phyloP scores from a whole-genome alignment of 2,888 invertebrate genomes.

The Allygus modestus region DNA sequence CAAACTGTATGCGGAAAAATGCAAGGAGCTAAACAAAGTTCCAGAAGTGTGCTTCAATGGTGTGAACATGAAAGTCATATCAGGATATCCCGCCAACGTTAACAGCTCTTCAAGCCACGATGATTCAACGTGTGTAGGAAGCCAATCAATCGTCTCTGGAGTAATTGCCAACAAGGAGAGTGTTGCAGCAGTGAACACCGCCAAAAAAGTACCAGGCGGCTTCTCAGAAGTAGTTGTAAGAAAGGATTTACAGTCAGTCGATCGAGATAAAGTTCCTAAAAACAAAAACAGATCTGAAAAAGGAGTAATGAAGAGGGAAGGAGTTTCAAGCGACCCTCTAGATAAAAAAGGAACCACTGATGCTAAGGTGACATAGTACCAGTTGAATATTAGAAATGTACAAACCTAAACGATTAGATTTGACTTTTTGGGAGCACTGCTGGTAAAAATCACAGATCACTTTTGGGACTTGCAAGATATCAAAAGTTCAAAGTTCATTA shows the following conservation, averaged over 20 bases:
- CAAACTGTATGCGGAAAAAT: constrained; percentile 28
- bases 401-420: no score
- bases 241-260: background rate
- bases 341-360: no score
- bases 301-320: no score
- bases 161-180: background rate
- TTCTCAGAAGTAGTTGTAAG: constrained; percentile 9
- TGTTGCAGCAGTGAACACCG: background rate
- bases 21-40: constrained; percentile 35
- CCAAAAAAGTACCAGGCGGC: background rate
- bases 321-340: no score
- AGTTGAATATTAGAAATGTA: no score
- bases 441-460: no score
- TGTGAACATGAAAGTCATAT: constrained; percentile 12
- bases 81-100: constrained; percentile 11
- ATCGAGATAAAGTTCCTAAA: no score
- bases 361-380: no score
- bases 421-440: no score
- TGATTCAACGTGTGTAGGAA: background rate
- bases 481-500: no score
- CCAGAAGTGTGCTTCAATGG: constrained; percentile 42
- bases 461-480: no score
- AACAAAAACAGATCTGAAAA: no score
- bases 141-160: background rate
- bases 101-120: background rate